phyloP scores from a whole-genome alignment of 2,113 vertebrate genomes.

The Erpornis zantholeuca region DNA sequence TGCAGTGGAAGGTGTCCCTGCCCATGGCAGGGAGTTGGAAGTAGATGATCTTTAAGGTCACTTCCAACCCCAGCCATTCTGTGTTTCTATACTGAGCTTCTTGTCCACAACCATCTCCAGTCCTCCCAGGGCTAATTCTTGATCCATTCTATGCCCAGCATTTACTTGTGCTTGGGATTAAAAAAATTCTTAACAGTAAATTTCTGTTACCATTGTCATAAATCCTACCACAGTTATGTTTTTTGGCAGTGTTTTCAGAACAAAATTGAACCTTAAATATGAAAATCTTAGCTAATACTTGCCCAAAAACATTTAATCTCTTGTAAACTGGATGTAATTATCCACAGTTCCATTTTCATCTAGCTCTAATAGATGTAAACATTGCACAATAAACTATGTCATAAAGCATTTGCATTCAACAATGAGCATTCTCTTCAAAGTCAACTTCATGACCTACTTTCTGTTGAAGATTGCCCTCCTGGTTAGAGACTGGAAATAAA shows the following conservation, averaged over 20 bases:
- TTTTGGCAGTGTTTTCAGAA: background rate
- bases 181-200: background rate
- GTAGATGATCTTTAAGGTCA: background rate
- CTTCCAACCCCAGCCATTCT: background rate
- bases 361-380: background rate
- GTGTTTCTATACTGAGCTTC: background rate
- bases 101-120: background rate
- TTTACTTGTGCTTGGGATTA: background rate
- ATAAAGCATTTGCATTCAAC: constrained; percentile 11
- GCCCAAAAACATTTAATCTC: background rate
- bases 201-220: background rate
- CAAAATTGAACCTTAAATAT: background rate
- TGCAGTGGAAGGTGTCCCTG: no score
- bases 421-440: constrained; percentile 21
- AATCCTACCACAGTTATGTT: background rate
- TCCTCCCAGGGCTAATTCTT: background rate
- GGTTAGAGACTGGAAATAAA: background rate
- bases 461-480: background rate
- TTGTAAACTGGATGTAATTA: background rate
- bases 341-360: background rate
- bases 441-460: background rate
- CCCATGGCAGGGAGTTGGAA: no score
- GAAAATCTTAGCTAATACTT: background rate
- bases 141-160: background rate
- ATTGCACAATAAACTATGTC: background rate